Percentiles rank a stretch among this genome's conserved stretches.
Conservation (phyloP, 2,888 invertebrate genomes). For the Drosophila emarginata region DNA sequence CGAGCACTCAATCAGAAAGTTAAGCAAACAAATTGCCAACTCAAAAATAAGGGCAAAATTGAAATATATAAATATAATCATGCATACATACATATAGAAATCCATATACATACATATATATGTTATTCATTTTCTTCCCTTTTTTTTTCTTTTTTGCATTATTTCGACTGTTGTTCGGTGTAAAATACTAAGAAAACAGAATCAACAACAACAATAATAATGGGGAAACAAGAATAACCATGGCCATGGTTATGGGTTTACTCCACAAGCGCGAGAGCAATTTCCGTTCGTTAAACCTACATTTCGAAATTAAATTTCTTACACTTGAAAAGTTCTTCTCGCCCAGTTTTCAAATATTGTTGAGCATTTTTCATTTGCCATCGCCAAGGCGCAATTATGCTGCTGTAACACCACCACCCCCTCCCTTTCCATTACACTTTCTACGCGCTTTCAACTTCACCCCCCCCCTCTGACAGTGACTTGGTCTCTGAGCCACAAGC, state of each 20-base stretch:
- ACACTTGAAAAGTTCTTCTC: slow-evolving; percentile 71
- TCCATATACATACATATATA: too few species aligned
- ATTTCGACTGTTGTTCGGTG: slow-evolving; percentile 22
- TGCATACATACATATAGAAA: neutral
- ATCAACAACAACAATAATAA: slow-evolving; percentile 29
- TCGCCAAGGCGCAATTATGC: slow-evolving; percentile 61
- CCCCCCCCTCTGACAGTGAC: neutral
- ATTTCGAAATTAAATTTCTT: slow-evolving; percentile 77
- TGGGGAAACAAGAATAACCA: slow-evolving; percentile 11
- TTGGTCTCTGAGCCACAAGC: slow-evolving; percentile 17
- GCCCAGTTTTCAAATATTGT: slow-evolving; percentile 65
- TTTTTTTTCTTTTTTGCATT: slow-evolving; percentile 8
- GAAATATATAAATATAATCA: slow-evolving; percentile 35
- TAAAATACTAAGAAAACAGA: slow-evolving; percentile 25
- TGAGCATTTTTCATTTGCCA: slow-evolving; percentile 59
- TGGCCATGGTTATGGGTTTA: slow-evolving; percentile 42
- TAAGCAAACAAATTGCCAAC: slow-evolving; percentile 72
- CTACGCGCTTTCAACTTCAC: neutral
- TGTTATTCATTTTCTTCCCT: slow-evolving; percentile 27
- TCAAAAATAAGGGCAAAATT: slow-evolving; percentile 60
- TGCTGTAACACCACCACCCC: neutral
- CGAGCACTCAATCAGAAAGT: slow-evolving; percentile 72
- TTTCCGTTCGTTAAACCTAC: slow-evolving; percentile 78
- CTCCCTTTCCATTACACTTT: neutral
- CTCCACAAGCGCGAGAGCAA: slow-evolving; percentile 67